Percentiles rank a stretch among this genome's conserved stretches.
Conservation (phyloP, 2,113 vertebrate species). For the Campylomormyrus numenius region DNA sequence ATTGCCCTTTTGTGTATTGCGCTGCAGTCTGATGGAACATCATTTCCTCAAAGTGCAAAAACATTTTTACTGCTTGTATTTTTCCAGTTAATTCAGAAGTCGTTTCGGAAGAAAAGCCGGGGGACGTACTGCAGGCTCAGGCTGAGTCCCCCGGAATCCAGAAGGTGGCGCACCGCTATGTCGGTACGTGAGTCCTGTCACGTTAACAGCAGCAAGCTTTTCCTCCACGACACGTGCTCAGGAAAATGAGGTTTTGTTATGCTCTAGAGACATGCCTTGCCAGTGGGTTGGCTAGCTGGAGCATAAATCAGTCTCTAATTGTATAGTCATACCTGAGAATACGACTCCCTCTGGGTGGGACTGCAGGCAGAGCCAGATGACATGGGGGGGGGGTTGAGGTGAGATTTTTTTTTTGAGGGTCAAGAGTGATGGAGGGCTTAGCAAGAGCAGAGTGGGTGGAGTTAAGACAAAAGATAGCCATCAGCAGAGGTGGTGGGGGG, state of each 20-base stretch:
- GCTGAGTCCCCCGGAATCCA: not conserved
- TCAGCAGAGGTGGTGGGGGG: not conserved
- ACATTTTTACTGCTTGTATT: not conserved
- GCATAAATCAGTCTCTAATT: not conserved
- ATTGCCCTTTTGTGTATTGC: not conserved
- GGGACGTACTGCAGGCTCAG: not conserved
- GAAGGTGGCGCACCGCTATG: constrained; percentile 14
- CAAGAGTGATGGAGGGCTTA: not conserved
- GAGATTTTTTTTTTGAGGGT: not conserved
- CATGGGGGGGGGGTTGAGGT: not conserved
- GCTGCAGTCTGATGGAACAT: not conserved
- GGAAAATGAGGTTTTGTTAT: not conserved
- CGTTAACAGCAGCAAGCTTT: not conserved
- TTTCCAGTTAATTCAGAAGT: not conserved
- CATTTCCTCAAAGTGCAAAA: not conserved
- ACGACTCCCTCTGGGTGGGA: not conserved
- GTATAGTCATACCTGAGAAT: not conserved
- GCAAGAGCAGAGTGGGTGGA: not conserved
- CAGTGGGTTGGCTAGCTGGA: not conserved
- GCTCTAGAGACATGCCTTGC: not conserved
- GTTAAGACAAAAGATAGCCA: not conserved
- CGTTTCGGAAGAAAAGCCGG: not conserved
- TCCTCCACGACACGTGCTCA: not conserved
- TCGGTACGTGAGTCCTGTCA: constrained; percentile 20
- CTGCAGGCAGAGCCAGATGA: not conserved